These are phyloP conservation scores for Amyelois transitella DNA, from an alignment of 1,140 invertebrate species.

Conservation along the genomic window DNA sequence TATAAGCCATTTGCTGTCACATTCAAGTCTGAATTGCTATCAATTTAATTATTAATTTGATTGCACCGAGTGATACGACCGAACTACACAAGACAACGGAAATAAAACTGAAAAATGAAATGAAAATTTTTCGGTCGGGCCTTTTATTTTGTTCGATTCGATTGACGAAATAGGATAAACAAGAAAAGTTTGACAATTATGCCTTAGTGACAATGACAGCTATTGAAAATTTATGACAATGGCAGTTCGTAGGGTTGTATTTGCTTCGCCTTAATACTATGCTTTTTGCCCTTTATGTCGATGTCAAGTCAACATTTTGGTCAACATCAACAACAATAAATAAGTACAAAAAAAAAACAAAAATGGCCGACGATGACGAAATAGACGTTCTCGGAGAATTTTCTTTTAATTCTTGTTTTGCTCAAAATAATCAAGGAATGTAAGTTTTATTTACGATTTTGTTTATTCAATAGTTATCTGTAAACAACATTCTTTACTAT, in stretches of 20 bases:
- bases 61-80: not conserved
- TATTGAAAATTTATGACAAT: too few species aligned
- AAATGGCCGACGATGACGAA: conserved; percentile 71
- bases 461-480: not conserved
- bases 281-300: too few species aligned
- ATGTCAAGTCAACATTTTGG: not conserved
- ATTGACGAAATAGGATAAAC: too few species aligned
- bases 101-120: not conserved
- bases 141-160: too few species aligned
- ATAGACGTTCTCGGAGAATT: conserved; percentile 73
- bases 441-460: conserved; percentile 28
- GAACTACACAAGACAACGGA: not conserved
- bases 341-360: conserved; percentile 15
- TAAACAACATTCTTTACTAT: too few species aligned
- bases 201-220: too few species aligned
- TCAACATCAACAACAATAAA: not conserved
- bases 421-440: conserved; percentile 68
- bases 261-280: too few species aligned
- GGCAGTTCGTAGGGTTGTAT: too few species aligned
- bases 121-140: not conserved
- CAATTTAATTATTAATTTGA: not conserved
- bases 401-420: conserved; percentile 70
- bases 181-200: too few species aligned
- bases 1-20: not conserved
- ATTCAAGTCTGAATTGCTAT: not conserved